Conservation (phyloP, 2,888 invertebrate genomes). For the Synergus gifuensis region DNA sequence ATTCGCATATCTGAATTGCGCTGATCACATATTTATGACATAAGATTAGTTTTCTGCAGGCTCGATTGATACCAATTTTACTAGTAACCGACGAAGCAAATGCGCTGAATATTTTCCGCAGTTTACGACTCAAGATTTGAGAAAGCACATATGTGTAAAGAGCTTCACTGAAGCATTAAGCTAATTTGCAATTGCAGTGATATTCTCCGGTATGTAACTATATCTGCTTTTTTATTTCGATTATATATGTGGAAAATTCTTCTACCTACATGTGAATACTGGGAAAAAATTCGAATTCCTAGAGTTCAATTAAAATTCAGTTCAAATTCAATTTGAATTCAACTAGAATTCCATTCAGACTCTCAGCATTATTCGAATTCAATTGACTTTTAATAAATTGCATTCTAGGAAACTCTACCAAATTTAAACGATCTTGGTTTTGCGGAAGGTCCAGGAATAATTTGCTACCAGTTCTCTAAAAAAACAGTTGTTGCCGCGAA, state of each 20-base stretch:
- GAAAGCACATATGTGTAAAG: neutral
- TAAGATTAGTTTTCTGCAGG: constrained; percentile 3
- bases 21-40: constrained; percentile 13
- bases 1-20: neutral
- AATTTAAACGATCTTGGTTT: too few relatives aligned
- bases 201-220: neutral
- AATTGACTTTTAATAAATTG: too few relatives aligned
- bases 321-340: too few relatives aligned
- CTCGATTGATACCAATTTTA: constrained; percentile 55
- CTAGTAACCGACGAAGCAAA: constrained; percentile 49
- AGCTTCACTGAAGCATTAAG: constrained; percentile 16
- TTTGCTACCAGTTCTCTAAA: neutral
- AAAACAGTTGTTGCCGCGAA: neutral
- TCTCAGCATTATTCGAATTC: too few relatives aligned
- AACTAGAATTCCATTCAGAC: too few relatives aligned
- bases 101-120: constrained; percentile 48
- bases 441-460: neutral
- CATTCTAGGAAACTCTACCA: too few relatives aligned
- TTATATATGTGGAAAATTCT: constrained; percentile 1
- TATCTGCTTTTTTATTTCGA: neutral
- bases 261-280: neutral
- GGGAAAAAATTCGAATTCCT: too few relatives aligned
- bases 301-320: too few relatives aligned
- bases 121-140: constrained; percentile 32
- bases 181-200: constrained; percentile 27